Conservation (phyloP, 2,888 invertebrate genomes). For the Nycteola revayana region DNA sequence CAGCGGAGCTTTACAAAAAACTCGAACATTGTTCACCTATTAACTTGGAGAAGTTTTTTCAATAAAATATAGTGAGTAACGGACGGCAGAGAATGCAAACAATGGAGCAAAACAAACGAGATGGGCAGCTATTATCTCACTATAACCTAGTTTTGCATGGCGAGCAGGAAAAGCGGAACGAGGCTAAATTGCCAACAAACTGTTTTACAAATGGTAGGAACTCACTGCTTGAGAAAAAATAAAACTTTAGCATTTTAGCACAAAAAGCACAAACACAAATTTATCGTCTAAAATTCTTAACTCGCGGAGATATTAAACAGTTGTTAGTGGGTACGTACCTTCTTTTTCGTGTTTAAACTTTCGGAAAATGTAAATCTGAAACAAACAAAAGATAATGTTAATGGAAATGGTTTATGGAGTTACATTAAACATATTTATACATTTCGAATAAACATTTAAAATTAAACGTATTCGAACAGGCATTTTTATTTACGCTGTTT, state of each 20-base stretch:
- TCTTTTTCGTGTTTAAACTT: constrained; percentile 14
- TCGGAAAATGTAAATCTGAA: constrained; percentile 20
- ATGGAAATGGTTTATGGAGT: too few species aligned
- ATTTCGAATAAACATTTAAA: too few species aligned
- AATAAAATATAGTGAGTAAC: constrained; percentile 40
- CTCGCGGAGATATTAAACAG: too few species aligned
- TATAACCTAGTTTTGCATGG: constrained; percentile 58
- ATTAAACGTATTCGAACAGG: too few species aligned
- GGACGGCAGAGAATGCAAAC: constrained; percentile 51
- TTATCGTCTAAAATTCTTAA: too few species aligned
- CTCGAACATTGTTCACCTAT: constrained; percentile 35
- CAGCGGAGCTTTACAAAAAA: constrained; percentile 12
- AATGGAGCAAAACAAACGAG: constrained; percentile 54
- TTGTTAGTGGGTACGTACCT: constrained; percentile 15
- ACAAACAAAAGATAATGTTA: constrained; percentile 8
- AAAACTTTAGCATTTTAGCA: constrained; percentile 5
- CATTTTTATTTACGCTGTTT: too few species aligned
- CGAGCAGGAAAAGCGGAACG: constrained; percentile 47
- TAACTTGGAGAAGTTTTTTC: constrained; percentile 46
- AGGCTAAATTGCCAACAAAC: constrained; percentile 48
- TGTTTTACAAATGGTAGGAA: constrained; percentile 47
- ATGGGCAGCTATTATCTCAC: constrained; percentile 57
- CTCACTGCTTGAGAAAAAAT: constrained; percentile 33
- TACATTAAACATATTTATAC: too few species aligned
- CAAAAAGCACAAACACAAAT: constrained; percentile 9